Evolutionary conservation across 2,113 vertebrate genomes (phyloP).

Genomic region (Pica pica): DNA sequence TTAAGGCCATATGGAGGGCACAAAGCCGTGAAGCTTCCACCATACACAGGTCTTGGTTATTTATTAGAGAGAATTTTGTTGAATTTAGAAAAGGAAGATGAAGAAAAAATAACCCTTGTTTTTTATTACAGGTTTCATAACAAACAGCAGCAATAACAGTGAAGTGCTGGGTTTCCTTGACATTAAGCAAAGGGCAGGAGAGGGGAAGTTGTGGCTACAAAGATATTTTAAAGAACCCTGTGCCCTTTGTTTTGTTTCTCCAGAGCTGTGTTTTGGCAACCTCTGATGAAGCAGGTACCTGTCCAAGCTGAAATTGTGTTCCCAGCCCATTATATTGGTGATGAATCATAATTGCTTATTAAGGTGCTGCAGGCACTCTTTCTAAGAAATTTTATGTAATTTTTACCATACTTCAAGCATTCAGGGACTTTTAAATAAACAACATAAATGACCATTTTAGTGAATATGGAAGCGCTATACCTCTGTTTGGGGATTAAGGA

Average conservation of each 20-base stretch:
- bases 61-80: neutral
- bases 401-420: neutral
- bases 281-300: neutral
- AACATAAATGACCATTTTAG: neutral
- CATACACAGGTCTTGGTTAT: neutral
- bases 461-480: neutral
- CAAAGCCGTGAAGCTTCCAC: neutral
- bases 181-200: neutral
- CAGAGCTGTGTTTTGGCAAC: neutral
- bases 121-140: slow-evolving; percentile 3
- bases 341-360: neutral
- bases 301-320: neutral
- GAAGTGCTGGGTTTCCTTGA: neutral
- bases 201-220: neutral
- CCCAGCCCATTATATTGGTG: neutral
- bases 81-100: neutral
- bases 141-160: neutral
- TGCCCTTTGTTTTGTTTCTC: neutral
- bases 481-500: slow-evolving; percentile 37
- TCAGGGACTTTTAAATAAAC: slow-evolving; percentile 6
- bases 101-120: neutral
- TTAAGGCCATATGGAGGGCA: neutral
- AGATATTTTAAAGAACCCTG: neutral
- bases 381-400: neutral
- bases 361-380: neutral